phyloP scores from a whole-genome alignment of 2,113 vertebrate genomes.

The Raja brachyura region DNA sequence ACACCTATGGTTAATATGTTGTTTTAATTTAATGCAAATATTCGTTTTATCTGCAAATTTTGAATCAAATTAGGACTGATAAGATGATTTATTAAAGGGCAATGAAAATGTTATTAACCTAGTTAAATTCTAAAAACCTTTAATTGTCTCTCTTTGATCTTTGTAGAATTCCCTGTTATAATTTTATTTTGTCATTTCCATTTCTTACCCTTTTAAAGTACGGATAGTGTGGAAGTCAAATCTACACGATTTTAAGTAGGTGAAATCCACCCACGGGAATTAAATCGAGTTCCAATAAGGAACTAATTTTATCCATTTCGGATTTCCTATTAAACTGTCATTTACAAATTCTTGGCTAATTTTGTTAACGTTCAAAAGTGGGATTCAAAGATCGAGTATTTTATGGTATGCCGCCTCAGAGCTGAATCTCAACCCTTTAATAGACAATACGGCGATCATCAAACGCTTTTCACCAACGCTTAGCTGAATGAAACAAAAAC shows the following conservation, averaged over 20 bases:
- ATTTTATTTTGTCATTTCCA: background rate
- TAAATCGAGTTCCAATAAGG: background rate
- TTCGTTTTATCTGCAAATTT: background rate
- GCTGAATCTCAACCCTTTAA: conserved; percentile 11
- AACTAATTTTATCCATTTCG: background rate
- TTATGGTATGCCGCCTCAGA: background rate
- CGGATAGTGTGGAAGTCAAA: background rate
- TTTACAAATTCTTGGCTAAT: background rate
- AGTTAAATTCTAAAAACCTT: background rate
- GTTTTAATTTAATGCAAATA: conserved; percentile 3
- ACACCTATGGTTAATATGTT: background rate
- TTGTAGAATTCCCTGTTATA: background rate
- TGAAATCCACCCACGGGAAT: background rate
- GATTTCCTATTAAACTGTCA: background rate
- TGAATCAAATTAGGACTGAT: background rate
- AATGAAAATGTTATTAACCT: background rate
- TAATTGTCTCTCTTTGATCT: background rate
- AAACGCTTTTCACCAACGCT: background rate
- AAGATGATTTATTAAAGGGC: background rate
- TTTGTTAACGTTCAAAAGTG: background rate
- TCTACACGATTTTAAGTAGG: background rate
- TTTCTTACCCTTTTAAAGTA: background rate
- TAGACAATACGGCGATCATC: background rate
- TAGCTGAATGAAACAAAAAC: background rate
- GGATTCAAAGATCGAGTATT: background rate